A percentile compares a stretch with the other conserved stretches of the same genome.
These are phyloP conservation scores for Mola mola DNA, from an alignment of 2,113 vertebrate genomes.

Conservation along the genomic window DNA sequence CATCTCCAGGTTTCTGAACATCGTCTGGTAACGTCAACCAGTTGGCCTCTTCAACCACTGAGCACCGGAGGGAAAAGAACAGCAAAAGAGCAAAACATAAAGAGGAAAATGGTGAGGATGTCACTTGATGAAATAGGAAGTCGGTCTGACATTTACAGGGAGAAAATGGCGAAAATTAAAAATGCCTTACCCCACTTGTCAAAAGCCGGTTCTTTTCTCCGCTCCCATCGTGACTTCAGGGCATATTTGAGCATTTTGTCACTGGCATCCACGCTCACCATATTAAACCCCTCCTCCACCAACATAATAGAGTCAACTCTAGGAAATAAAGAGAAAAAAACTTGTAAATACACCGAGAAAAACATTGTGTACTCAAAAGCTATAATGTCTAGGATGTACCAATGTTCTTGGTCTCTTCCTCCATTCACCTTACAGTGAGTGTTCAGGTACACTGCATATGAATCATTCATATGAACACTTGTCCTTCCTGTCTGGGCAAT, in stretches of 20 bases:
- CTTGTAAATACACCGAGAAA: slow-evolving; percentile 1
- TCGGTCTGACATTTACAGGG: background rate
- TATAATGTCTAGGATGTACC: too few relatives aligned
- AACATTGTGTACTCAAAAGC: too few relatives aligned
- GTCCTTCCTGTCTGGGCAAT: too few relatives aligned
- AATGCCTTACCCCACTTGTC: slow-evolving; percentile 90
- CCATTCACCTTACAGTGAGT: too few relatives aligned
- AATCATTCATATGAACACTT: too few relatives aligned
- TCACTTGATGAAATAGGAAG: too few relatives aligned
- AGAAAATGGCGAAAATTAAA: background rate
- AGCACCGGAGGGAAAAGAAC: background rate
- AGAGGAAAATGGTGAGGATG: background rate
- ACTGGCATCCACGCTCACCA: slow-evolving; percentile 95
- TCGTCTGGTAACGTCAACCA: slow-evolving; percentile 92
- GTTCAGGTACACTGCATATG: too few relatives aligned
- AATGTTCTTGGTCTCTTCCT: too few relatives aligned
- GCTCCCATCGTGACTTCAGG: slow-evolving; percentile 92
- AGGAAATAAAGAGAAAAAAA: slow-evolving; percentile 22
- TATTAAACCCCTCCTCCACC: slow-evolving; percentile 92
- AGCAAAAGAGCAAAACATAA: background rate
- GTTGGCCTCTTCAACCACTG: slow-evolving; percentile 98
- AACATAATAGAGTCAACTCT: slow-evolving; percentile 98
- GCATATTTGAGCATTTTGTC: slow-evolving; percentile 99
- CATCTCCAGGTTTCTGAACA: slow-evolving; percentile 84
- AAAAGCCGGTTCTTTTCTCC: slow-evolving; percentile 90